Conservation (phyloP, 2,797 vertebrate species). For the Morus bassanus region DNA sequence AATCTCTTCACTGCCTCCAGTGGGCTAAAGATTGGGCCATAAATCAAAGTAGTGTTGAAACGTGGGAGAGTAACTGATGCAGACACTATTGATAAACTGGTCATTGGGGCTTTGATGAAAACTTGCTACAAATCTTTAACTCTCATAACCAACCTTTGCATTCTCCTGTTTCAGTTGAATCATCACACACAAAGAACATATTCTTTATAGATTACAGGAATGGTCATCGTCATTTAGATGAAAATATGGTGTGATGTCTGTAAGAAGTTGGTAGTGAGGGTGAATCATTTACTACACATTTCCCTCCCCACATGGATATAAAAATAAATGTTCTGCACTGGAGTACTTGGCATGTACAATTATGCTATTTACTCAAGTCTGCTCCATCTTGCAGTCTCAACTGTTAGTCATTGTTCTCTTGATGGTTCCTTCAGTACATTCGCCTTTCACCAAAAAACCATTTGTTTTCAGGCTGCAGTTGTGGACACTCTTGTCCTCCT, state of each 20-base stretch:
- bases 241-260: neutral
- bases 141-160: neutral
- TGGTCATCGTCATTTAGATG: neutral
- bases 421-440: neutral
- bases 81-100: neutral
- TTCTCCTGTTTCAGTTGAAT: neutral
- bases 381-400: neutral
- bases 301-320: neutral
- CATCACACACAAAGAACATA: neutral
- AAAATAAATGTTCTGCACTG: conserved; percentile 12
- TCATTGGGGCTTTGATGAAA: neutral
- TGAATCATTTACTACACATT: neutral
- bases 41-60: neutral
- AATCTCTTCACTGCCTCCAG: neutral
- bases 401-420: neutral
- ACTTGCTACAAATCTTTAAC: neutral
- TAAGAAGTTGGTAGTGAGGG: neutral
- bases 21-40: neutral
- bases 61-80: neutral
- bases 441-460: neutral
- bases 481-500: neutral
- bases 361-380: neutral
- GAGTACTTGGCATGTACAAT: neutral
- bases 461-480: neutral
- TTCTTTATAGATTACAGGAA: neutral